Evolutionary conservation across 1,140 invertebrate genomes (phyloP), one percentile per base, ranked within the genome.

Genomic region (Eubasilissa regina): DNA sequence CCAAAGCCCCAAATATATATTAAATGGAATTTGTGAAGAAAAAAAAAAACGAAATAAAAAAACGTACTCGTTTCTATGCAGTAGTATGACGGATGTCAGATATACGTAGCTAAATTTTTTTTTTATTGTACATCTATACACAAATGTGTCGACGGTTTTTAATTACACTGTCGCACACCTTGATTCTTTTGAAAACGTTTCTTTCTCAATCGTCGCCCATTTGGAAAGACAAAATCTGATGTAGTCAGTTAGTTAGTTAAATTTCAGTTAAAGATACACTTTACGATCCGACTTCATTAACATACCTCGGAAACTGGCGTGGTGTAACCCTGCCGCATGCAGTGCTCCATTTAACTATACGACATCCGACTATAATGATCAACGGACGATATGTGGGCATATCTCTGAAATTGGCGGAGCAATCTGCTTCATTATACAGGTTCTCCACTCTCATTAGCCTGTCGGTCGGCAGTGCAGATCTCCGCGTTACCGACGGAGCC

Each of bases 391-490:
- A 68, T 68, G 64, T 68, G 64, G 6, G 60, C 60, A 64, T 64
- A 64, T 68, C 43, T 68, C 17, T 68, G 64, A 48, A 68, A 68
- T 68, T 68, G 64, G 64, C 64, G 43, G 4, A 12, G 43, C 44
- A 68, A 68, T 68, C 64, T 68, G 15, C 43, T 68, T 68, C 64
- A 47, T 47, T 68, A 68, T 48, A 19, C 44, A 6, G 9, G 25
- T 64, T 17, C 64, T 68, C n/a, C 64, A 19, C 35, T 64, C 64
- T 68, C 64, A 68, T 68, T 68, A 68, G 64, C 4, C 64, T 68
- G 64, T 68, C 15, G 62, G 62, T 17, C 62, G 64, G 64, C 44
- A 68, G n/a, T 47, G 64, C 44, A 68, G n/a, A 47, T 6, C 62
- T 3, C 43, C 11, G 43, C 19, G 43, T 44, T 66, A 66, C 43